phyloP scores from a whole-genome alignment of 1,140 invertebrate species.

The Bicyclus anynana region DNA sequence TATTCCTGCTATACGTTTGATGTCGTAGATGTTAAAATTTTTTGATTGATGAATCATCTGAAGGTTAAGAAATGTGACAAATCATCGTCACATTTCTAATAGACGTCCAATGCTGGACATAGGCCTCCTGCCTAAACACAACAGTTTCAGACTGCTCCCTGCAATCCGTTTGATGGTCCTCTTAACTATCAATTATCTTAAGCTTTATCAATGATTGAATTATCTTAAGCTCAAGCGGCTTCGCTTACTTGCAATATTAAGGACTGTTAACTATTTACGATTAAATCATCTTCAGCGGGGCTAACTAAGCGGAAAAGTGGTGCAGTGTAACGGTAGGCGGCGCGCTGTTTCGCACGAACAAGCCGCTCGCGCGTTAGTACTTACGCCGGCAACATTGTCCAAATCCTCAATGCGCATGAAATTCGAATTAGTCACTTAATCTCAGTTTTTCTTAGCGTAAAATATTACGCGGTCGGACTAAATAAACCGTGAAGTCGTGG shows the following conservation, averaged over 20 bases:
- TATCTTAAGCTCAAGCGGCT: too few relatives aligned
- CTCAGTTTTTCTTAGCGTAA: constrained; percentile 37
- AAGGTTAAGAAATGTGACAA: too few relatives aligned
- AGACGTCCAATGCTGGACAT: too few relatives aligned
- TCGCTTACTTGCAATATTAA: constrained; percentile 5
- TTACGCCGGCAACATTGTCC: constrained; percentile 24
- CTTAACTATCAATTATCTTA: too few relatives aligned
- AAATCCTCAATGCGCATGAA: constrained; percentile 49
- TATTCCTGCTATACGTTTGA: too few relatives aligned
- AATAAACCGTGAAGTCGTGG: constrained; percentile 31
- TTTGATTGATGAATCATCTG: too few relatives aligned
- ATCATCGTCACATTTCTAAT: too few relatives aligned
- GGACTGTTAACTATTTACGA: not conserved
- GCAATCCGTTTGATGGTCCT: too few relatives aligned
- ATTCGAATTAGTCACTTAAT: constrained; percentile 37
- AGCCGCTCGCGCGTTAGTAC: constrained; percentile 24
- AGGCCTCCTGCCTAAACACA: too few relatives aligned
- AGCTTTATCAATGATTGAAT: too few relatives aligned
- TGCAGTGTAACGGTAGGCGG: constrained; percentile 63
- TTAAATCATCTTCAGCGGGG: not conserved
- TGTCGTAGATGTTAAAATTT: too few relatives aligned
- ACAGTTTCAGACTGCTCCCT: too few relatives aligned
- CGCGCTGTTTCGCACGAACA: constrained; percentile 47
- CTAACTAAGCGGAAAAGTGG: constrained; percentile 55
- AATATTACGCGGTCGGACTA: constrained; percentile 35